Percentiles rank a stretch among this genome's conserved stretches.
phyloP scores from a whole-genome alignment of 2,888 invertebrate species.

The Psylliodes chrysocephalus region DNA sequence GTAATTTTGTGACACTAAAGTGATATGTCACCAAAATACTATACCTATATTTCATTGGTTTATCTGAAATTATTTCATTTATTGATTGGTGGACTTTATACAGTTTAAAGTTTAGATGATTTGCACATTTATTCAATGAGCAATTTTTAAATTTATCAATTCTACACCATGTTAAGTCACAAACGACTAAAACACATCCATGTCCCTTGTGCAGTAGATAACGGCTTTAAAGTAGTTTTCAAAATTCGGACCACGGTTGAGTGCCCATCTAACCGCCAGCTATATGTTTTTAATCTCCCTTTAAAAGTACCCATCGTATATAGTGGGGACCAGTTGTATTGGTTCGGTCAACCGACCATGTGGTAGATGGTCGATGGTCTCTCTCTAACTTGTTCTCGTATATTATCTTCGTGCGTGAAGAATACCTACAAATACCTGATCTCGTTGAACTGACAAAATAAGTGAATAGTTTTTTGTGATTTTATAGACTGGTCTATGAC shows the following conservation, averaged over 20 bases:
- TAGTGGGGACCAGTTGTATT: conserved; percentile 30
- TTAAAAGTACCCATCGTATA: conserved; percentile 20
- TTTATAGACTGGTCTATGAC: neutral
- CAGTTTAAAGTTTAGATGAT: too few relatives aligned
- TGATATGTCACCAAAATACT: too few relatives aligned
- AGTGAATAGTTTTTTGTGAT: neutral
- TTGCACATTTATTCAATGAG: too few relatives aligned
- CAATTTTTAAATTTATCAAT: too few relatives aligned
- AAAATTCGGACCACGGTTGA: neutral
- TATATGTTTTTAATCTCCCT: conserved; percentile 12
- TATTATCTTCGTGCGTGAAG: conserved; percentile 23
- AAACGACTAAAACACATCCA: too few relatives aligned
- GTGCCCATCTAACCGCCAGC: neutral
- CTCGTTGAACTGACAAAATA: neutral
- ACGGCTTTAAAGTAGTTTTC: neutral
- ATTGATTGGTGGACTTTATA: too few relatives aligned
- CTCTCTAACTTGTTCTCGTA: neutral
- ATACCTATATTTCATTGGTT: too few relatives aligned
- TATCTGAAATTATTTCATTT: too few relatives aligned
- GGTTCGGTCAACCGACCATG: conserved; percentile 27
- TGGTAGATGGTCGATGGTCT: conserved; percentile 26
- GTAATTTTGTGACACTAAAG: too few relatives aligned
- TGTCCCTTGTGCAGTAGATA: neutral
- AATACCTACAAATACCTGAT: conserved; percentile 4
- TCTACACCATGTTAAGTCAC: too few relatives aligned